Conservation (phyloP, 2,888 invertebrate genomes). For the Epinotia nisella region DNA sequence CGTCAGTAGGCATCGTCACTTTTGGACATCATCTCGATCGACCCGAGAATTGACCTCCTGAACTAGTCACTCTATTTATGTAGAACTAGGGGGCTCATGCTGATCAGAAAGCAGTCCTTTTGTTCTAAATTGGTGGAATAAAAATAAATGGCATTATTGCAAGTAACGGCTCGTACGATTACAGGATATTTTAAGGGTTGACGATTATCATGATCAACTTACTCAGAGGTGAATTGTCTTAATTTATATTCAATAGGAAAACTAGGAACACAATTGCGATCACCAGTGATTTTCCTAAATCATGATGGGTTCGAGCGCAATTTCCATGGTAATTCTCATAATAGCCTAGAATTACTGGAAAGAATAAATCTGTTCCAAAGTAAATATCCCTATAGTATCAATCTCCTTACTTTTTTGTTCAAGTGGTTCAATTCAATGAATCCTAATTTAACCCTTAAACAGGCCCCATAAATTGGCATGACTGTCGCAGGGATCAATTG, state of each 20-base stretch:
- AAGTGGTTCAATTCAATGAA: too few species aligned
- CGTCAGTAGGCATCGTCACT: too few species aligned
- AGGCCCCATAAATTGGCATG: too few species aligned
- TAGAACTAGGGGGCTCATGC: not conserved
- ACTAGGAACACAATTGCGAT: constrained; percentile 24
- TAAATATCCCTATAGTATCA: not conserved
- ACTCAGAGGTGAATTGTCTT: not conserved
- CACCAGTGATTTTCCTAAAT: constrained; percentile 25
- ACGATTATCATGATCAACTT: not conserved
- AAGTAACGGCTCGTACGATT: not conserved
- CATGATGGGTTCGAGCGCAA: constrained; percentile 12
- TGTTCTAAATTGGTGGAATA: not conserved
- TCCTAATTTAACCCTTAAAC: too few species aligned
- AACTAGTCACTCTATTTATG: not conserved
- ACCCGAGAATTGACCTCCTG: too few species aligned
- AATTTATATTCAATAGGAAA: not conserved
- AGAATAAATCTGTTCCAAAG: not conserved
- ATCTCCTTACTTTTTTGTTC: not conserved
- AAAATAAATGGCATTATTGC: not conserved
- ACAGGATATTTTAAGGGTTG: not conserved
- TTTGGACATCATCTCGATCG: too few species aligned
- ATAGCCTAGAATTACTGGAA: not conserved
- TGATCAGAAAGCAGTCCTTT: too few species aligned
- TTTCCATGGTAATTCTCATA: not conserved
- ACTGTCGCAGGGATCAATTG: too few species aligned